Evolutionary conservation across 2,888 invertebrate genomes (phyloP).

Genomic region (Drosophila kanekoi): DNA sequence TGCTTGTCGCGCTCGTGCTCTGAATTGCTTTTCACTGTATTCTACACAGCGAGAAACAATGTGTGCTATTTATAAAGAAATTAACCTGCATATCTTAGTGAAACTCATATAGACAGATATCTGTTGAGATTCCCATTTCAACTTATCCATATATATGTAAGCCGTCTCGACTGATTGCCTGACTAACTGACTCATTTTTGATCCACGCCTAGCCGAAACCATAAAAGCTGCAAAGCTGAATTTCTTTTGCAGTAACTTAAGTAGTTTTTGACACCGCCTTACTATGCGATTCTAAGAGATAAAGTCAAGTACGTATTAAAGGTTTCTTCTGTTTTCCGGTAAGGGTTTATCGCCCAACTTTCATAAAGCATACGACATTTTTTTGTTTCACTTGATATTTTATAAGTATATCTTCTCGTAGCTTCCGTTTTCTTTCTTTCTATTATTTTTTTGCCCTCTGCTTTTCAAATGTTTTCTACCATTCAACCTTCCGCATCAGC

Average conservation of each 20-base stretch:
- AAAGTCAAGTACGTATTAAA: neutral
- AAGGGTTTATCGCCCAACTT: too few species aligned
- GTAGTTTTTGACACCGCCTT: neutral
- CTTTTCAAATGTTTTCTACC: constrained; percentile 12
- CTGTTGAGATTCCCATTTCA: too few species aligned
- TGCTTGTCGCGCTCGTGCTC: constrained; percentile 59
- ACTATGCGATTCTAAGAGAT: neutral
- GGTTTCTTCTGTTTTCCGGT: too few species aligned
- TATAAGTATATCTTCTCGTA: neutral
- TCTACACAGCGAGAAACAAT: constrained; percentile 16
- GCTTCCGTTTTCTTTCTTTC: constrained; percentile 13
- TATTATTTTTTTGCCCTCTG: constrained; percentile 4
- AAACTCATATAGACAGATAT: neutral
- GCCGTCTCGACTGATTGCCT: too few species aligned
- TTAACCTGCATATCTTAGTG: neutral
- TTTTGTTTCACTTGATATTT: neutral
- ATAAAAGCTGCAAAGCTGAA: too few species aligned
- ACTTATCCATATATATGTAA: neutral
- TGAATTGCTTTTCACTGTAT: constrained; percentile 66
- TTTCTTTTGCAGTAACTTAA: too few species aligned
- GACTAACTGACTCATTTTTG: too few species aligned
- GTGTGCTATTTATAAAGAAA: constrained; percentile 24
- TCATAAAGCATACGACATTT: neutral
- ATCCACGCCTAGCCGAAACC: too few species aligned
- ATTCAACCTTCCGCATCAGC: constrained; percentile 8